Base-by-base conservation (phyloP, 2,888 invertebrate genomes). In the Luperina testacea region DNA sequence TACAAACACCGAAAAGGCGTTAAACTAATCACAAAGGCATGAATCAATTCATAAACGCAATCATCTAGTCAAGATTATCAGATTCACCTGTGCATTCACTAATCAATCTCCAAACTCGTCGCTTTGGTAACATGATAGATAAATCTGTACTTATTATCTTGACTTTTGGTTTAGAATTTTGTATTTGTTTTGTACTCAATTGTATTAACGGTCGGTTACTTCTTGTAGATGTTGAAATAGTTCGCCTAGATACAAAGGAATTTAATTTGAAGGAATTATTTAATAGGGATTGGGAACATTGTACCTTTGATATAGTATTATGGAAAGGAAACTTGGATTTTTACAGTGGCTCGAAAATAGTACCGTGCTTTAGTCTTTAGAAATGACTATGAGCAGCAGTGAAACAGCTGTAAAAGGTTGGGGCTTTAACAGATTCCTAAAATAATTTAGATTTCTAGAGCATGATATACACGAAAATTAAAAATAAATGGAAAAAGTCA, bases 21-120 rank as follows among this genome's bases (percentile, higher is more conserved):
- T 51, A 24, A 73, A 61, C 6, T 32, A 65, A 20, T 57, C 13
- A 65, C 48, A 61, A 71, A 68, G 32, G 53, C 57, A 38, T 73
- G 51, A 77, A 77, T 51, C 32, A 57, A 72, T 77, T 75, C 7
- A 63, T 53, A 32, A 72, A 59, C 13, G 27, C 79, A 80, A 83
- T 80, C 67, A 69, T 65, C 59, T 73, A 42, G 13, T 65, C 68
- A 67, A 65, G 68, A 75, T 72, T 85, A 80, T 87, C 87, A 72
- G 53, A 74, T 77, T 53, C 76, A 85, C 80, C 82, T 76, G 42
- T 42, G 75, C 81, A 27, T 88, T 68, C 42, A 2, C 7, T 87
- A 71, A 87, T 88, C 83, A 68, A 88, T 88, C 65, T 78, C 48
- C 38, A 70, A 78, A 76, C 75, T 80, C 73, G 75, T 88, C 78